phyloP scores from a whole-genome alignment of 2,797 vertebrate species.

The Tympanoctomys barrerae region DNA sequence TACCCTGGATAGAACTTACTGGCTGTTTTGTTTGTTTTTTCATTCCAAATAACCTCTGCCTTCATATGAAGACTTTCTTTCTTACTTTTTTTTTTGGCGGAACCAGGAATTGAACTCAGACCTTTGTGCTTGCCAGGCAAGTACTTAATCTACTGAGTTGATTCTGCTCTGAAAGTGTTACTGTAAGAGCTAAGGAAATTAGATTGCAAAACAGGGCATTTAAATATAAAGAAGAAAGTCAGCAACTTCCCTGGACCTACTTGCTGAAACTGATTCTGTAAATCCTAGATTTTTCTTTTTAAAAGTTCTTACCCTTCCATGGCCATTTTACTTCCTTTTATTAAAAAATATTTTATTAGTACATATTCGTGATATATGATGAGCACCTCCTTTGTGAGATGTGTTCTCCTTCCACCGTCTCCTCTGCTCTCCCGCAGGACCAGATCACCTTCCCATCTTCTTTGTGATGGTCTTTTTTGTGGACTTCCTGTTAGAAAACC shows the following conservation, averaged over 20 bases:
- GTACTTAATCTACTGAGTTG: neutral
- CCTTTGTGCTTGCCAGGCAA: no score
- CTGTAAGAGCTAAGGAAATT: constrained; percentile 34
- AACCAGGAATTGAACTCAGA: no score
- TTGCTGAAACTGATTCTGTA: neutral
- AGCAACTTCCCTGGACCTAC: neutral
- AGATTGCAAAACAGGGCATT: constrained; percentile 1
- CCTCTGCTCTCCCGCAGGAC: neutral
- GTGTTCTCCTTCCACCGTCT: neutral
- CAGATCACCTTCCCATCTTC: neutral
- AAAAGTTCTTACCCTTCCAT: neutral
- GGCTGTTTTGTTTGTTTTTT: neutral
- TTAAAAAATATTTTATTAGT: neutral
- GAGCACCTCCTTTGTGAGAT: neutral
- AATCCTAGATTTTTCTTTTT: neutral
- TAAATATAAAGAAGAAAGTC: constrained; percentile 23
- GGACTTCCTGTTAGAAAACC: neutral
- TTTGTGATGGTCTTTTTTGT: constrained; percentile 10
- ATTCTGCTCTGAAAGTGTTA: neutral
- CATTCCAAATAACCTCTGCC: neutral
- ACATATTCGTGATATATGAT: neutral
- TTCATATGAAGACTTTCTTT: constrained; percentile 47
- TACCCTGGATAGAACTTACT: neutral
- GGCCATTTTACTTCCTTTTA: neutral
- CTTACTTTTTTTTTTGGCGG: no score